These are phyloP conservation scores for Acanthis flammea DNA, from an alignment of 2,797 vertebrate species.

Conservation along the genomic window DNA sequence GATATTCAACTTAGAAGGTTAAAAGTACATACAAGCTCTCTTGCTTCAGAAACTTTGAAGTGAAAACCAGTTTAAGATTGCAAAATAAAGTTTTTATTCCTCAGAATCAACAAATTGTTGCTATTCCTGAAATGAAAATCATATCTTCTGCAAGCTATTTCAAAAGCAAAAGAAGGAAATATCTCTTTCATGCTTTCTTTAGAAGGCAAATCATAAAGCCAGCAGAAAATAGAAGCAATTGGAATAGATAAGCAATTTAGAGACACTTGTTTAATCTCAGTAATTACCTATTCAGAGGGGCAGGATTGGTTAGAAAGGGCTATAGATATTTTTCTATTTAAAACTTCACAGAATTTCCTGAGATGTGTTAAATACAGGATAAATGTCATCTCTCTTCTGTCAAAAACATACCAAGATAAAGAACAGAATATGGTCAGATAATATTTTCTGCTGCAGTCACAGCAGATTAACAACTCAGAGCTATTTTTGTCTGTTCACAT, in stretches of 20 bases:
- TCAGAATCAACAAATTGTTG: neutral
- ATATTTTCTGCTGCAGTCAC: neutral
- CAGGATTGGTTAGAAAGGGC: neutral
- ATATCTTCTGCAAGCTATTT: neutral
- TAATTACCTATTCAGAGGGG: slow-evolving; percentile 45
- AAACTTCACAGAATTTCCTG: neutral
- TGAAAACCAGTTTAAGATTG: neutral
- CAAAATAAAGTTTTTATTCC: neutral
- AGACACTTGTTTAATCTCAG: neutral
- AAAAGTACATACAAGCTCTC: neutral
- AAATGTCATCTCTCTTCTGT: neutral
- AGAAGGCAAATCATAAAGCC: neutral
- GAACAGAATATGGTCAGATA: neutral
- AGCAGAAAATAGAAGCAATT: slow-evolving; percentile 36
- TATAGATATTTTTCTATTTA: slow-evolving; percentile 33
- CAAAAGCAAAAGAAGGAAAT: neutral
- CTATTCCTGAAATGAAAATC: neutral
- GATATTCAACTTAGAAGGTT: neutral
- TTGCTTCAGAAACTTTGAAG: neutral
- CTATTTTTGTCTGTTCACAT: neutral
- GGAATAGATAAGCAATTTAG: slow-evolving; percentile 31
- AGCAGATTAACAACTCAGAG: neutral
- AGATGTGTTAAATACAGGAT: neutral
- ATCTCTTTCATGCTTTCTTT: slow-evolving; percentile 17
- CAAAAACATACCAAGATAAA: neutral